These are phyloP conservation scores for Athalia rosae DNA, from an alignment of 2,888 invertebrate species.

Conservation along the genomic window DNA sequence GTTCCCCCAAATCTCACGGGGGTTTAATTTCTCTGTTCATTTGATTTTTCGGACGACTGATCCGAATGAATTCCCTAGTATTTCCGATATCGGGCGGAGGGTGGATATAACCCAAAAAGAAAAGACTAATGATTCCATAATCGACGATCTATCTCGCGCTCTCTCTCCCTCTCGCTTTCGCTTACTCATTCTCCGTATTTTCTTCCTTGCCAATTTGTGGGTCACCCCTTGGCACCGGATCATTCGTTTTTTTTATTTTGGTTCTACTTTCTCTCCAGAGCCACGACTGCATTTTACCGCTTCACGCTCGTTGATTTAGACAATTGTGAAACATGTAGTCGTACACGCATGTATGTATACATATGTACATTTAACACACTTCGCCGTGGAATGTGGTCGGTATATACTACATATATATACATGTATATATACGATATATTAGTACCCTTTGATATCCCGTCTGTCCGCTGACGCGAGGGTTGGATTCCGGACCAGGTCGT, in stretches of 20 bases:
- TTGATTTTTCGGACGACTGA: conserved; percentile 26
- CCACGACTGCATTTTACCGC: conserved; percentile 57
- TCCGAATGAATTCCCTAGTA: conserved; percentile 14
- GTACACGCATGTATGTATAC: conserved; percentile 47
- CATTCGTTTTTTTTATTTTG: conserved; percentile 46
- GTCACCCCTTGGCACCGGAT: not conserved
- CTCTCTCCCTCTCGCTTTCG: conserved; percentile 69
- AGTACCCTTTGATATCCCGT: conserved; percentile 61
- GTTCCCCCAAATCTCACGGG: not conserved
- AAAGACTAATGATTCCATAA: conserved; percentile 26
- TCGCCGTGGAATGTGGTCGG: conserved; percentile 56
- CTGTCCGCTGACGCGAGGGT: conserved; percentile 54
- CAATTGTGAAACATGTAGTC: conserved; percentile 62
- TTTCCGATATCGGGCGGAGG: not conserved
- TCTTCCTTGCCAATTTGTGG: no score
- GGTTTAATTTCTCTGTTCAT: not conserved
- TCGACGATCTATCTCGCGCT: conserved; percentile 51
- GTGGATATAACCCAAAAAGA: not conserved
- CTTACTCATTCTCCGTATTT: conserved; percentile 44
- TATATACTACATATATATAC: no score
- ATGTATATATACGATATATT: conserved; percentile 54
- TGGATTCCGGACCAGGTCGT: conserved; percentile 46
- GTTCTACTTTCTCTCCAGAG: not conserved
- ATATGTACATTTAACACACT: conserved; percentile 57
- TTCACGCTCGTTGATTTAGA: conserved; percentile 63